Base-by-base conservation (phyloP, 2,888 invertebrate genomes). In the Dolichomitus sp. region DNA sequence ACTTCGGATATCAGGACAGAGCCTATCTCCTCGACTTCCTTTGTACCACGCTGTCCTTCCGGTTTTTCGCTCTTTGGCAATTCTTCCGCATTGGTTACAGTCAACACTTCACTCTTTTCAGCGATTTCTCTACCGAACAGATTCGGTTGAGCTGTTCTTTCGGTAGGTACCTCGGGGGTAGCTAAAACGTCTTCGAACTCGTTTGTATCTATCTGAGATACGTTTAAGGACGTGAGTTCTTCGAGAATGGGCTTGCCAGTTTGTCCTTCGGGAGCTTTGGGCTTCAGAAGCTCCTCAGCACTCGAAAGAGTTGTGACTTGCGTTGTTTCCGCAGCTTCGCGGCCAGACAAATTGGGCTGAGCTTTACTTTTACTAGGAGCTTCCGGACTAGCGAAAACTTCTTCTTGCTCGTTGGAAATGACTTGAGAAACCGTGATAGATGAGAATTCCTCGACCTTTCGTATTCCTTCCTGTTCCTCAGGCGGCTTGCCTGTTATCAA, bases 311-410 rank as follows among this genome's bases (percentile, higher is more conserved):
- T 86, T 9, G 86, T 73, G 4, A 88, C 81, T 83, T 90, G 87
- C 40, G 81, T 80, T n/a, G 87, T 87, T 57, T 89, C 86, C 9
- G 89, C 87, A 30, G 88, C 89, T 84, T 90, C 90, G 42, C 92
- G 90, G 9, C 90, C 89, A 68, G 91, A 89, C 37, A 94, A 85
- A 61, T 89, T 88, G 0, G 91, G 85, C 23, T 85, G 85, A 0
- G 95, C 95, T 72, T 86, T 90, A 86, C 94, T 94, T 68, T 91
- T 88, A 54, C 87, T 88, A 1, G 94, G 93, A 69, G 87, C 83
- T 45, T 87, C 89, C 0, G 83, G 61, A 9, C 59, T 83, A 0
- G 75, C 81, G 81, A 88, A 66, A 14, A 78, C 30, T 63, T 84
- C 78, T 85, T 89, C 90, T 9, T 69, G 59, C 70, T 90, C 90